Evolutionary conservation across 2,113 vertebrate genomes (phyloP), one percentile per base, ranked within the genome.

Genomic region (Crypturellus undulatus): DNA sequence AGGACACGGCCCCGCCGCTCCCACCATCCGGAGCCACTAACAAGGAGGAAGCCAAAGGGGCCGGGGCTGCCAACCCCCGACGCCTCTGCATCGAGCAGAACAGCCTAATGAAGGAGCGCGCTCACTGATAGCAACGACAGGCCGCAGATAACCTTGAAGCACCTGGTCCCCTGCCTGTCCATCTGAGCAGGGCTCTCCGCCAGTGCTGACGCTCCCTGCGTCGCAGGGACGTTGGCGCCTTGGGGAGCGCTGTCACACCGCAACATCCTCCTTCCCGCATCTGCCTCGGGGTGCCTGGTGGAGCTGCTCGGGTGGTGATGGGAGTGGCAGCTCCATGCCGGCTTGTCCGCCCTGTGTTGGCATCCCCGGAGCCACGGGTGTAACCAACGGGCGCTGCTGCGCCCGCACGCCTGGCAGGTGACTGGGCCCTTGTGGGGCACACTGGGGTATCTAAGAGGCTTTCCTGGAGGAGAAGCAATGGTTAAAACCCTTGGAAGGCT

Each of bases 21-120:
- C 91, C 98, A 98, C 98, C 98, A 98, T 99, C 98, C 98, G 98
- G 98, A 98, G 98, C 98, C 97, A 98, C 98, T 99, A 99, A 99
- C 99, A 98, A 99, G 98, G 97, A 98, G 97, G 98, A 96, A 98
- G 98, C 96, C 96, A 92, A 97, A 98, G 98, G 98, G 98, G 98
- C 97, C 97, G 96, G 82, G 97, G 96, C 97, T 97, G 93, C 83
- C 71, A 34, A 97, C 93, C 96, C 93, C 85, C 85, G 94, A 47
- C 75, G 65, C 97, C 95, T 93, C 93, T 87, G 82, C 91, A 71
- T 93, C 78, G 96, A 97, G 96, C 96, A 97, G 97, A 97, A 98
- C 96, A 97, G 97, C 96, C 97, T 98, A 98, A 98, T 97, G 97
- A 98, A 97, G 96, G 98, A 97, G 97, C 97, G 96, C 96, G 95